Evolutionary conservation across 2,888 invertebrate genomes (phyloP).

Genomic region (Drosophila dives): DNA sequence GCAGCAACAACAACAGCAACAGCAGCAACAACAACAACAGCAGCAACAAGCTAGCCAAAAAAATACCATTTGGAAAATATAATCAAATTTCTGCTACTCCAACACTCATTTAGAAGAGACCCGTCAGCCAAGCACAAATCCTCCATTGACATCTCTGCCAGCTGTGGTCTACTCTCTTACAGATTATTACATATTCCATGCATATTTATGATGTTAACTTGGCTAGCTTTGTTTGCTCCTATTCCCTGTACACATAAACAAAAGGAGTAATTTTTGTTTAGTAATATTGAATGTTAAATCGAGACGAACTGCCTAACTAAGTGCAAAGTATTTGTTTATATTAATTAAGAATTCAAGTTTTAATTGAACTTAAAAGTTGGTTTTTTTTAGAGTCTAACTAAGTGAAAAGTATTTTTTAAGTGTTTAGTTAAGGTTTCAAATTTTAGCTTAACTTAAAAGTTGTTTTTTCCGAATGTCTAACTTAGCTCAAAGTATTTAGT

Average conservation of each 20-base stretch:
- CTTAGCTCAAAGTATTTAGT: no score
- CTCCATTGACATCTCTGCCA: not conserved
- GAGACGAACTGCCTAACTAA: not conserved
- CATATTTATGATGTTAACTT: slow-evolving; percentile 59
- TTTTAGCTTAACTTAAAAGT: not conserved
- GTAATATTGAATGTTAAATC: not conserved
- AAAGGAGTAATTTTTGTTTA: not conserved
- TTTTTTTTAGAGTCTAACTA: no score
- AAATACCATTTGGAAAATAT: slow-evolving; percentile 66
- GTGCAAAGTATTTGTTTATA: no score
- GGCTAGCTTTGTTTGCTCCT: slow-evolving; percentile 10
- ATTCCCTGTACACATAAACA: slow-evolving; percentile 18
- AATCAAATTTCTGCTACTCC: slow-evolving; percentile 57
- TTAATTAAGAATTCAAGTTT: no score
- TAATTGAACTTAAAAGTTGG: no score
- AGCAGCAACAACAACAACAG: slow-evolving; percentile 21
- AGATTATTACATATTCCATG: slow-evolving; percentile 47
- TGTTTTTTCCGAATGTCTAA: not conserved
- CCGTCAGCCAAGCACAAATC: not conserved
- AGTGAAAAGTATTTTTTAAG: no score
- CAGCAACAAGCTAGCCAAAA: slow-evolving; percentile 28
- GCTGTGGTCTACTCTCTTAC: slow-evolving; percentile 12
- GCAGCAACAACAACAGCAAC: slow-evolving; percentile 8
- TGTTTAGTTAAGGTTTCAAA: not conserved
- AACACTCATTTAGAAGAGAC: slow-evolving; percentile 1